Conservation (phyloP, 2,888 invertebrate species). For the Limnephilus lunatus region DNA sequence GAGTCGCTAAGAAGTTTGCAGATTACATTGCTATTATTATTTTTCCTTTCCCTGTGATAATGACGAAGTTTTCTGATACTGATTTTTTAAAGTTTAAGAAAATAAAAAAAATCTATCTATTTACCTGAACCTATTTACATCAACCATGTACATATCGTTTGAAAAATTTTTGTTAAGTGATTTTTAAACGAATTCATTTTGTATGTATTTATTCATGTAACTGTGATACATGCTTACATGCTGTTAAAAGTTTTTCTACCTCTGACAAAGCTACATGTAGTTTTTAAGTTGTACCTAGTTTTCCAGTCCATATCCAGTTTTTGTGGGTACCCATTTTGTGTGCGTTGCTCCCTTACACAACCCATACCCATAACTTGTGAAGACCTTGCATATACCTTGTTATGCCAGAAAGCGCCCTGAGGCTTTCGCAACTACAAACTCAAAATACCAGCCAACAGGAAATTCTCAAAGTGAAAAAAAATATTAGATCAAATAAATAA, state of each 20-base stretch:
- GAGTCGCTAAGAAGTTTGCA: too few species aligned
- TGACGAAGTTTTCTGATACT: too few species aligned
- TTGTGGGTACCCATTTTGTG: not conserved
- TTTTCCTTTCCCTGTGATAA: too few species aligned
- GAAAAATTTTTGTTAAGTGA: too few species aligned
- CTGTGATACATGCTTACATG: too few species aligned
- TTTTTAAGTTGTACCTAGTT: not conserved
- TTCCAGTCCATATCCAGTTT: not conserved
- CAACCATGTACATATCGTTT: too few species aligned
- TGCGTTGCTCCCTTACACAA: not conserved
- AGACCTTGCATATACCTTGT: not conserved
- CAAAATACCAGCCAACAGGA: not conserved
- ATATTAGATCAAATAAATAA: not conserved
- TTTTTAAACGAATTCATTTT: too few species aligned
- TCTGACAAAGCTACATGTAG: not conserved
- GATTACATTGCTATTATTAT: too few species aligned
- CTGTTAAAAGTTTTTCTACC: not conserved
- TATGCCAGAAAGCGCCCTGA: not conserved
- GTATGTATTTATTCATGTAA: too few species aligned
- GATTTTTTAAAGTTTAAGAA: too few species aligned
- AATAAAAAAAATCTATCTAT: too few species aligned
- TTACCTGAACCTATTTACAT: too few species aligned
- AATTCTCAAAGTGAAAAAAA: not conserved
- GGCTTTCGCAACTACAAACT: not conserved
- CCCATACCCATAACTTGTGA: not conserved